Conservation (phyloP, 2,113 vertebrate genomes). For the Melanerpes formicivorus region DNA sequence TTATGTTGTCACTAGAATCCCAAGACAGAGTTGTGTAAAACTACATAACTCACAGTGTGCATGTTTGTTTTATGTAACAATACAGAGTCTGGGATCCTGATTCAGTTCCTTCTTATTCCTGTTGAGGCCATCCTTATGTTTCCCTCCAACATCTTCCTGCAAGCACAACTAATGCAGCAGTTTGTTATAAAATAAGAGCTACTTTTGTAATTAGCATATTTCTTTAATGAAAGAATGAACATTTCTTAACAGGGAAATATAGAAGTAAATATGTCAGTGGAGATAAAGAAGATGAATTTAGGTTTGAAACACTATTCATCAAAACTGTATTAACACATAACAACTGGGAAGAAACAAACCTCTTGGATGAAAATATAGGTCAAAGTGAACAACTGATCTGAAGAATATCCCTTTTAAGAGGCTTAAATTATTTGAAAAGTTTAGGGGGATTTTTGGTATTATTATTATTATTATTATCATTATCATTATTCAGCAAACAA, state of each 20-base stretch:
- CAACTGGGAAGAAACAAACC: not conserved
- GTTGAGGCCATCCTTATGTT: not conserved
- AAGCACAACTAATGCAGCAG: not conserved
- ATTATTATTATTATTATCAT: not conserved
- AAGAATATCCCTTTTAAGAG: not conserved
- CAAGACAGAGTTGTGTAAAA: not conserved
- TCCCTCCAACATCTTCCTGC: not conserved
- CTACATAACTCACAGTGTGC: not conserved
- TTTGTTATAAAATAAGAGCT: not conserved
- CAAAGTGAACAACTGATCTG: not conserved
- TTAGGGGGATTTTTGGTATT: too few species aligned
- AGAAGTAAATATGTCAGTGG: not conserved
- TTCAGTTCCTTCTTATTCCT: not conserved
- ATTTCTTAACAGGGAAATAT: not conserved
- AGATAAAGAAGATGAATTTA: not conserved
- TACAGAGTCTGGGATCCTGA: not conserved
- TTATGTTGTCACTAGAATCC: constrained; percentile 12
- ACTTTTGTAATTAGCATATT: not conserved
- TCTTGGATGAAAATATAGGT: not conserved
- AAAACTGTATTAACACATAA: not conserved
- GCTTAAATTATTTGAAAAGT: not conserved
- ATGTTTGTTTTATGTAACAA: constrained; percentile 23
- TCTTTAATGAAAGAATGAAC: not conserved
- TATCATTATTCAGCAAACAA: not conserved
- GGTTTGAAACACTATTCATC: not conserved